Percentiles rank a stretch among this genome's conserved stretches.
These are phyloP conservation scores for Andrena bicolor DNA, from an alignment of 2,888 invertebrate species.

Conservation along the genomic window DNA sequence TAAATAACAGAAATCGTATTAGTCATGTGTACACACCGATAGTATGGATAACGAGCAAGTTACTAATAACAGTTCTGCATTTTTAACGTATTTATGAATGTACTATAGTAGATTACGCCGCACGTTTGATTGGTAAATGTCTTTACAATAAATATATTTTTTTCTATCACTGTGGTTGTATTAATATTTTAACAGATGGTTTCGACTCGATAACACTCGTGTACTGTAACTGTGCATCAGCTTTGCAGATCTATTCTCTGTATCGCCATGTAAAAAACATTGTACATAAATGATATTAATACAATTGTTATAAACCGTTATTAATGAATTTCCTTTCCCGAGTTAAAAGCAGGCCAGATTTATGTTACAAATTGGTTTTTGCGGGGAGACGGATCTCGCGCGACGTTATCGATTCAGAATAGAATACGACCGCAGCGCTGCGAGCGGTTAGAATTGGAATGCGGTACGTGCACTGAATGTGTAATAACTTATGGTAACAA, in stretches of 20 bases:
- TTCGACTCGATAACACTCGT: slow-evolving; percentile 62
- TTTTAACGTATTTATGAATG: slow-evolving; percentile 63
- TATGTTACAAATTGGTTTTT: too few species aligned
- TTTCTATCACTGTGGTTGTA: slow-evolving; percentile 48
- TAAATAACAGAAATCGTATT: slow-evolving; percentile 42
- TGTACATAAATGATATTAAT: slow-evolving; percentile 79
- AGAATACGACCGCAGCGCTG: too few species aligned
- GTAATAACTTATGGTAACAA: too few species aligned
- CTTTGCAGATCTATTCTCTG: slow-evolving; percentile 67
- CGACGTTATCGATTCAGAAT: too few species aligned
- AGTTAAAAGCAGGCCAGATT: too few species aligned
- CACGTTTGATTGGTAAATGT: slow-evolving; percentile 24
- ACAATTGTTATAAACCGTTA: slow-evolving; percentile 70
- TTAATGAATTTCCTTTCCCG: slow-evolving; percentile 18
- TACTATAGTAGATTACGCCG: slow-evolving; percentile 55
- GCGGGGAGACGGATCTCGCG: too few species aligned
- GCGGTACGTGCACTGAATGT: too few species aligned
- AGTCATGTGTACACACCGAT: slow-evolving; percentile 36
- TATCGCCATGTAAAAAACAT: slow-evolving; percentile 77
- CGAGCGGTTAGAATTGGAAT: too few species aligned
- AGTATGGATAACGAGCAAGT: slow-evolving; percentile 22
- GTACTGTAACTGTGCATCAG: slow-evolving; percentile 68
- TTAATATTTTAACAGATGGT: slow-evolving; percentile 57
- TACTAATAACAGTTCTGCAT: slow-evolving; percentile 25
- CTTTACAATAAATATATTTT: slow-evolving; percentile 31